Evolutionary conservation across 2,797 vertebrate genomes (phyloP).

Genomic region (Ciconia nigra): DNA sequence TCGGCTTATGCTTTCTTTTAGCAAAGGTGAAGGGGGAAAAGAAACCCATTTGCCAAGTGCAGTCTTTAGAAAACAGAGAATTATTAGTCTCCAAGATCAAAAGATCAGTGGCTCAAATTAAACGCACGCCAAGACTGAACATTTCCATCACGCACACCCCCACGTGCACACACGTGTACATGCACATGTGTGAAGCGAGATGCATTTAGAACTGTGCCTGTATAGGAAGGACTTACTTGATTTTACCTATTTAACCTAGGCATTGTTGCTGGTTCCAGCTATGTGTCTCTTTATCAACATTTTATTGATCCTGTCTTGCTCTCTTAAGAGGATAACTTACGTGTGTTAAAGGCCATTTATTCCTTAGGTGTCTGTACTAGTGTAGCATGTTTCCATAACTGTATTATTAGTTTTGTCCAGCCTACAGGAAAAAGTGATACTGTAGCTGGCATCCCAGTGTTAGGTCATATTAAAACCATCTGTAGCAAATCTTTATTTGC

Average conservation of each 20-base stretch:
- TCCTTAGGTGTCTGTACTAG: not conserved
- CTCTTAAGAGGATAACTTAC: not conserved
- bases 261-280: not conserved
- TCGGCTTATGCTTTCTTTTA: not conserved
- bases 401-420: conserved; percentile 44
- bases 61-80: not conserved
- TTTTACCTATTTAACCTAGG: rapidly evolving
- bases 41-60: not conserved
- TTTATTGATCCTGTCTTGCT: not conserved
- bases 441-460: conserved; percentile 16
- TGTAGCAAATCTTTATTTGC: conserved; percentile 76
- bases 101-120: not conserved
- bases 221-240: rapidly evolving
- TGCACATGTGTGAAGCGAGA: rapidly evolving
- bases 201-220: rapidly evolving
- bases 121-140: rapidly evolving
- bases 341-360: not conserved
- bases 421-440: conserved; percentile 41
- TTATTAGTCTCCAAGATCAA: not conserved
- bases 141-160: not conserved
- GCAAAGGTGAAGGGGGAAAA: not conserved
- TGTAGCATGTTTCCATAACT: conserved; percentile 7
- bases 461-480: conserved; percentile 72
- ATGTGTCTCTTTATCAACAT: not conserved
- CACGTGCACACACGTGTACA: rapidly evolving